Percentiles rank a stretch among this genome's conserved stretches.
These are phyloP conservation scores for Pseudococcus longispinus DNA, from an alignment of 2,888 invertebrate species.

Conservation along the genomic window DNA sequence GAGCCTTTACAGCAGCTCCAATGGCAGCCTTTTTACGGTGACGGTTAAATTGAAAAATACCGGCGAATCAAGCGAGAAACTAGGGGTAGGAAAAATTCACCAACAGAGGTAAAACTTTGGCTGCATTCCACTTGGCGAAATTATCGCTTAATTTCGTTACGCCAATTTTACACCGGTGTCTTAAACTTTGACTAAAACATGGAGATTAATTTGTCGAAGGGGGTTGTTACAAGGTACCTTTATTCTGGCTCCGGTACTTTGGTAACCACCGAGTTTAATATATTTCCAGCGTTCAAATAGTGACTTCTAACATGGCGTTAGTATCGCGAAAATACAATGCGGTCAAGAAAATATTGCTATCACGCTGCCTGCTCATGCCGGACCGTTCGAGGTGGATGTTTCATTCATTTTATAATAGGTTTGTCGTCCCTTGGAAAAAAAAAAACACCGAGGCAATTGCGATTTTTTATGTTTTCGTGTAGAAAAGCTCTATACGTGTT, in stretches of 20 bases:
- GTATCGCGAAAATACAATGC: constrained; percentile 45
- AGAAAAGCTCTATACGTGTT: neutral
- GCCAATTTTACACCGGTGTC: neutral
- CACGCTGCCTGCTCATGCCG: neutral
- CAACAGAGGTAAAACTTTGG: neutral
- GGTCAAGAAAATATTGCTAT: constrained; percentile 45
- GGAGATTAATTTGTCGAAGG: neutral
- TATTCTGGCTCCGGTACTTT: neutral
- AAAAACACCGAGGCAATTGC: neutral
- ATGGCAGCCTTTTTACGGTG: constrained; percentile 36
- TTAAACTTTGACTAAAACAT: neutral
- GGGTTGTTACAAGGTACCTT: neutral
- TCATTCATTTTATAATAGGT: constrained; percentile 39
- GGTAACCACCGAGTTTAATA: constrained; percentile 23
- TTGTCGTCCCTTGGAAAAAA: neutral
- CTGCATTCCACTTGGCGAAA: neutral
- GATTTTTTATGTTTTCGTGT: constrained; percentile 27
- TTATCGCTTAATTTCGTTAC: neutral
- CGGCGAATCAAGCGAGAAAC: constrained; percentile 48
- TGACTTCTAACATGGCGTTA: constrained; percentile 45
- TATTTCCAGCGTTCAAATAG: constrained; percentile 36
- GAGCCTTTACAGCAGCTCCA: constrained; percentile 7
- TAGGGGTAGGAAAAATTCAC: constrained; percentile 20
- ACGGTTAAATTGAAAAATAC: constrained; percentile 53
- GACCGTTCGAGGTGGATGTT: constrained; percentile 16